A percentile compares a stretch with the other conserved stretches of the same genome.
phyloP scores from a whole-genome alignment of 2,113 vertebrate genomes.

The Tychaedon coryphoeus region DNA sequence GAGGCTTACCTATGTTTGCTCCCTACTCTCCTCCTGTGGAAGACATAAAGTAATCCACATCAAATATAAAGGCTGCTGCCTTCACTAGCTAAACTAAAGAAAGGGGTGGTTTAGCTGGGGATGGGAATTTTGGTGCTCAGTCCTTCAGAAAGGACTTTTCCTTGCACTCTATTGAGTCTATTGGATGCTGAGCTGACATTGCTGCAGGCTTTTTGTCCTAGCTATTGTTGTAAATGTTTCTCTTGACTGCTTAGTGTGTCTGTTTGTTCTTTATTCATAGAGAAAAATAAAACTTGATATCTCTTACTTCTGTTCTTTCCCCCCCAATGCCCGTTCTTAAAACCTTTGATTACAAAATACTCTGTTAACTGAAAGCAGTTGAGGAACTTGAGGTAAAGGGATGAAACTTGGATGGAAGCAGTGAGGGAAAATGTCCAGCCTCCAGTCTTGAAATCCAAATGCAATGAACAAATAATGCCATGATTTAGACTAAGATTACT shows the following conservation, averaged over 20 bases:
- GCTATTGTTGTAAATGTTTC: not conserved
- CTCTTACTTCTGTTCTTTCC: not conserved
- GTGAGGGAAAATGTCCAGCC: not conserved
- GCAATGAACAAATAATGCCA: not conserved
- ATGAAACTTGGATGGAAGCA: not conserved
- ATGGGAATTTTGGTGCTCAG: not conserved
- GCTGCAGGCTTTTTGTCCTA: not conserved
- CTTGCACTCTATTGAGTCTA: not conserved
- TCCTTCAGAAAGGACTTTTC: not conserved
- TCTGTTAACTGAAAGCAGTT: not conserved
- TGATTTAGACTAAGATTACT: not conserved
- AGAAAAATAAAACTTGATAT: not conserved
- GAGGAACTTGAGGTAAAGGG: not conserved
- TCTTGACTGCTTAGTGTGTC: not conserved
- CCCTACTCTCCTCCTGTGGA: not conserved
- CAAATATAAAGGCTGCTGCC: not conserved
- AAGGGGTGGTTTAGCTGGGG: not conserved
- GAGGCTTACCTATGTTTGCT: not conserved
- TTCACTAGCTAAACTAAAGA: not conserved
- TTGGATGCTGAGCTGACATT: not conserved
- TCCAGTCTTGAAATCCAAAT: not conserved
- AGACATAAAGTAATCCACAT: not conserved
- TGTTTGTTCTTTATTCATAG: not conserved
- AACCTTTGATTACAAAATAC: not conserved
- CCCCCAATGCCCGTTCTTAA: not conserved